Evolutionary conservation across 2,888 invertebrate species (phyloP), one percentile per base, ranked within the genome.

Genomic region (Colostygia pectinataria): DNA sequence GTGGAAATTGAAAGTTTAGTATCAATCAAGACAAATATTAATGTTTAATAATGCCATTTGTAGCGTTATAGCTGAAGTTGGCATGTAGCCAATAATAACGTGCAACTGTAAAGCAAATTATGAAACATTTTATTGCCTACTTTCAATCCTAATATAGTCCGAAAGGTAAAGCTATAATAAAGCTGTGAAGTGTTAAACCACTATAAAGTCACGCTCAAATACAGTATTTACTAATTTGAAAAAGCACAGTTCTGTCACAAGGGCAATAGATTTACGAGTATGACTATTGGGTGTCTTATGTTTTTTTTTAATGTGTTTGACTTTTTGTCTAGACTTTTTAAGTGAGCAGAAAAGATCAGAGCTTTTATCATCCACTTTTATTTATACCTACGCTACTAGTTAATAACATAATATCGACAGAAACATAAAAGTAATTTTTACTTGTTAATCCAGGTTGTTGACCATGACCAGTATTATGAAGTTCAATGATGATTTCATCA

Each of bases 1-100:
- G 58, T 53, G 43, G 55, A 51, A 53, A 61, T 58, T 52, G 55
- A 49, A 57, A 58, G 53, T 56, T 51, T 54, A 54, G 49, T 53
- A 57, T 55, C 56, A 55, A 61, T 61, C 46, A 56, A 52, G 49
- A 49, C 56, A 49, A 57, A 53, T 50, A 49, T 48, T 48, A 42
- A 42, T 56, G 50, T 53, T n/a, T 51, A 52, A 54, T 57, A 52
- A 52, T 57, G 36, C 56, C 54, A 54, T 41, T 41, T 39, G 39
- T 38, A 49, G 42, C 39, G 47, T 45, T 39, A 39, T 36, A 37
- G 25, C 12, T 49, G 37, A 43, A 32, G 41, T 51, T 58, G 57
- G 59, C 51, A 43, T 13, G 34, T 13, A 47, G 52, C 57, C 57
- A 57, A 42, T 27, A 46, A 49, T 43, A 47, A 43, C 37, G 15